Evolutionary conservation across 2,797 vertebrate species (phyloP), one percentile per base, ranked within the genome.

Genomic region (Simalia tracyae): DNA sequence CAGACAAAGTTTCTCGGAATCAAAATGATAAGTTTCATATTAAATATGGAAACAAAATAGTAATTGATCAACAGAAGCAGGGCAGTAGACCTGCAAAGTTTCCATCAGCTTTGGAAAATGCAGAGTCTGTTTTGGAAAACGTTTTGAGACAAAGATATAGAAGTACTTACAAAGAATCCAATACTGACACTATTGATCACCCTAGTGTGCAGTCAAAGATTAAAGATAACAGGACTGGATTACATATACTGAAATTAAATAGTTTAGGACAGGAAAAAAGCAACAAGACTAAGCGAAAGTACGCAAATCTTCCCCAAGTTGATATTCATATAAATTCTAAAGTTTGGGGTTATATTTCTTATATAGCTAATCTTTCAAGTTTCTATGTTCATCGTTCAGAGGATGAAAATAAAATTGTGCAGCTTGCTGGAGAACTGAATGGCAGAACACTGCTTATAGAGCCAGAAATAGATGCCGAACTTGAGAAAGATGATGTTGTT

Each of bases 351-450:
- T 99, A 97, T 68, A 90, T 98, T 95, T 98, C 98, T 88, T 97
- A 98, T 84, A 24, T 96, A 2, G 96, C 96, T 76, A 98, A 97
- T 2, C 92, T 92, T 9, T 94, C 94, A 57, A 97, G 93, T 96
- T 99, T 99, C 94, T 98, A 98, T 95, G 95, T 99, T 94, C 98
- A 99, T 54, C 96, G 98, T 96, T 97, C 96, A 64, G 96, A 98
- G 6, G 98, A 98, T 94, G 98, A 98, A 97, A 94, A 97, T 0
- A 88, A 96, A 90, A 97, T 99, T 92, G 89, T 98, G 72, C 97
- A 98, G 95, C 97, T 98, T 93, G 95, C 24, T 0, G 94, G 98
- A 24, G 96, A 98, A 90, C 95, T 99, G 89, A 98, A 98, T 94
- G 93, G 95, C 8, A 87, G 31, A 31, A 5, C 96, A 50, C 95